Base-by-base conservation (phyloP, 2,888 invertebrate species). In the Aquatica leii region DNA sequence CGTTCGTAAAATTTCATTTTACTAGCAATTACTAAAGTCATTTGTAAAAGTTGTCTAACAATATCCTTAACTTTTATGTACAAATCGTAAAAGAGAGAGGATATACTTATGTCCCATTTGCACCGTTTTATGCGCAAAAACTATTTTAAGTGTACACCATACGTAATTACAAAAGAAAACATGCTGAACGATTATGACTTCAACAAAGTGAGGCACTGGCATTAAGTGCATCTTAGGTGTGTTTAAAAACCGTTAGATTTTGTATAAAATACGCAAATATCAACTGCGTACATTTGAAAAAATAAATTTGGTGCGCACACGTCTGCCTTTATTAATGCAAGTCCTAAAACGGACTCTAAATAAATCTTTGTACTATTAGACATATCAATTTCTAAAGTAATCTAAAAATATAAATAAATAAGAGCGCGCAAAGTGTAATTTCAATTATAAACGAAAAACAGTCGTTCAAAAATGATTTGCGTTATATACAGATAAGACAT, bases 11-110 rank as follows among this genome's bases (percentile, higher is more conserved):
- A 46, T 46, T 46, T 46, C 18, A 46, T 46, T 17, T 46, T 46
- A 46, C 46, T 18, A 46, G 46, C 20, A 18, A 46, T 46, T 46
- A 46, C 46, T n/a, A 12, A 9, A 46, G 20, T 18, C 46, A 20
- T 46, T n/a, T 46, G 17, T 9, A 46, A 46, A 46, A 46, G 20
- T 18, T 46, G 20, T 15, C 17, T 20, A 46, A 46, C 46, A 17
- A 46, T 46, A 46, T 18, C 18, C 18, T 18, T 46, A 46, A 46
- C 46, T 46, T 46, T 43, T 46, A 20, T 46, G 17, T 46, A 46
- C 20, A 46, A 43, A 14, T 46, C 11, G 46, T 12, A 8, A 46
- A 18, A 46, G 2, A 46, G 18, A 46, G 20, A 20, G 8, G 18
- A 20, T 37, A 37, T 8, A 12, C 37, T n/a, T 37, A 24, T 24